Conservation (phyloP, 2,797 vertebrate genomes). For the Manis pentadactyla region DNA sequence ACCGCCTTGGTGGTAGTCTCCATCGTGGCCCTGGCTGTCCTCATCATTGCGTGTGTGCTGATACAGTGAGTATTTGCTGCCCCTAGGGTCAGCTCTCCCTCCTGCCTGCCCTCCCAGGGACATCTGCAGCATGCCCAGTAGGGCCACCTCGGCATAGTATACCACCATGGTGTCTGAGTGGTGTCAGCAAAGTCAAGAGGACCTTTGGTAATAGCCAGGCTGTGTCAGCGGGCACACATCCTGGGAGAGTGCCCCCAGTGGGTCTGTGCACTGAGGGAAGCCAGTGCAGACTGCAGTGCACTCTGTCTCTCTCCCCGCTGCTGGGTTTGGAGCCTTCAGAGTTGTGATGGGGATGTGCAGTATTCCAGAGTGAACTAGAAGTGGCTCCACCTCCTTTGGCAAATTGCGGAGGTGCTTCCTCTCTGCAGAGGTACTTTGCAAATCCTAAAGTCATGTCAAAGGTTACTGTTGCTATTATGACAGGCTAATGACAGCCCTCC, state of each 20-base stretch:
- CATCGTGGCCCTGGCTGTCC: slow-evolving; percentile 91
- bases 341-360: not conserved
- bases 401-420: not conserved
- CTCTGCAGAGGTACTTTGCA: not conserved
- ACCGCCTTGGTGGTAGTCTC: slow-evolving; percentile 94
- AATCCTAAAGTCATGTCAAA: not conserved
- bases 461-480: not conserved
- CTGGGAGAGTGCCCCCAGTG: not conserved
- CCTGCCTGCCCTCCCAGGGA: not conserved
- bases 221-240: not conserved
- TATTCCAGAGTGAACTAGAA: not conserved
- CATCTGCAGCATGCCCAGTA: not conserved
- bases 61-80: slow-evolving; percentile 93
- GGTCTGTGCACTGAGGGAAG: not conserved
- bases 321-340: not conserved
- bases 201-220: not conserved
- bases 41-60: slow-evolving; percentile 92
- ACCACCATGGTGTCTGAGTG: not conserved
- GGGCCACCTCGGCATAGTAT: not conserved
- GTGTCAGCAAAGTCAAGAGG: not conserved
- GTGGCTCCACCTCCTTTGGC: not conserved
- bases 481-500: not conserved
- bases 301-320: rapidly evolving
- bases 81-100: not conserved
- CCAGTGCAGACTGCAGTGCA: not conserved